Evolutionary conservation across 2,113 vertebrate species (phyloP).

Genomic region (Albula glossodonta): DNA sequence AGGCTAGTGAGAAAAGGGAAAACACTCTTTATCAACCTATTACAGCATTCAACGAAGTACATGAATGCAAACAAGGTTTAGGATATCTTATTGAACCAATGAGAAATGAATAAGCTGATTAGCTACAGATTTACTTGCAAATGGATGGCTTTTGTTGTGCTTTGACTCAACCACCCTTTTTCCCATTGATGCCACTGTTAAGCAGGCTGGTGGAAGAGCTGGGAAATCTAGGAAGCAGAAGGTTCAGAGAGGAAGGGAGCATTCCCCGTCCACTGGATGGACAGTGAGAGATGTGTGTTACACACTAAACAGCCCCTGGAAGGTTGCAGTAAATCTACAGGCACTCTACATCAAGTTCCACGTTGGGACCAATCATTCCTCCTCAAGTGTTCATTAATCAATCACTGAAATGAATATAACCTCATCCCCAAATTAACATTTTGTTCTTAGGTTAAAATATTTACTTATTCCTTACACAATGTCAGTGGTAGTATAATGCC

Average conservation of each 20-base stretch:
- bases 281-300: background rate
- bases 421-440: background rate
- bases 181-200: background rate
- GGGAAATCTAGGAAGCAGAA: background rate
- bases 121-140: conserved; percentile 5
- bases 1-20: background rate
- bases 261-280: background rate
- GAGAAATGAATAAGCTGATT: background rate
- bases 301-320: background rate
- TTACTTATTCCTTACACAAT: background rate
- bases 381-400: conserved; percentile 46
- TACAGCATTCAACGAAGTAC: background rate
- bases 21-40: background rate
- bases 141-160: background rate
- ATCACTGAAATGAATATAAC: conserved; percentile 32
- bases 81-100: background rate
- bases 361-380: conserved; percentile 35
- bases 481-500: background rate
- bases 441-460: background rate
- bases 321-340: conserved; percentile 35
- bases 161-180: background rate
- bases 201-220: background rate
- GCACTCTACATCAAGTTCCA: conserved; percentile 14
- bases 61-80: background rate
- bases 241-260: background rate